Evolutionary conservation across 2,113 vertebrate species (phyloP).

Genomic region (Podarcis cretensis): DNA sequence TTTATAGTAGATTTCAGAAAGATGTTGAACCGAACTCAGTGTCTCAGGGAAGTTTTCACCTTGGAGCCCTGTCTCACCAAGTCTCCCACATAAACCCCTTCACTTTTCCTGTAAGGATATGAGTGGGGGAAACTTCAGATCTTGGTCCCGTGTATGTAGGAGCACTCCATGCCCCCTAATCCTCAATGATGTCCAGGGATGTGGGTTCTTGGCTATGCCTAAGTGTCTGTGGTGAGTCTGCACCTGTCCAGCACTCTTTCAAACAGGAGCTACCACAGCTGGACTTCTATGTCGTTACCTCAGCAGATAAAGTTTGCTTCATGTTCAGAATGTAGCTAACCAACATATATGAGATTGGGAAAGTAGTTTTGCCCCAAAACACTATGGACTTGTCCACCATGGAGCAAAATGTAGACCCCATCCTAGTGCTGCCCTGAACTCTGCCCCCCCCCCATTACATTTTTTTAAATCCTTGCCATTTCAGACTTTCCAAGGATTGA

Average conservation of each 20-base stretch:
- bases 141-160: not conserved
- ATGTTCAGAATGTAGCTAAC: not conserved
- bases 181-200: not conserved
- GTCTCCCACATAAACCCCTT: not conserved
- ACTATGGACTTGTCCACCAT: no score
- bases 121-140: not conserved
- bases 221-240: not conserved
- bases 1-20: constrained; percentile 27
- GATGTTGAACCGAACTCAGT: not conserved
- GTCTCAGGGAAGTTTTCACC: not conserved
- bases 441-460: no score
- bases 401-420: no score
- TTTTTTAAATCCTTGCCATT: no score
- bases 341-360: not conserved
- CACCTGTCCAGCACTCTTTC: not conserved
- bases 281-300: not conserved
- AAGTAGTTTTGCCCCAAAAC: not conserved
- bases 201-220: not conserved
- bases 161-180: not conserved
- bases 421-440: no score
- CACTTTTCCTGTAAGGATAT: not conserved
- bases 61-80: not conserved
- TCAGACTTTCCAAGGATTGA: no score
- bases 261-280: not conserved
- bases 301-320: not conserved